Conservation (phyloP, 2,888 invertebrate species). For the Acrobasis suavella region DNA sequence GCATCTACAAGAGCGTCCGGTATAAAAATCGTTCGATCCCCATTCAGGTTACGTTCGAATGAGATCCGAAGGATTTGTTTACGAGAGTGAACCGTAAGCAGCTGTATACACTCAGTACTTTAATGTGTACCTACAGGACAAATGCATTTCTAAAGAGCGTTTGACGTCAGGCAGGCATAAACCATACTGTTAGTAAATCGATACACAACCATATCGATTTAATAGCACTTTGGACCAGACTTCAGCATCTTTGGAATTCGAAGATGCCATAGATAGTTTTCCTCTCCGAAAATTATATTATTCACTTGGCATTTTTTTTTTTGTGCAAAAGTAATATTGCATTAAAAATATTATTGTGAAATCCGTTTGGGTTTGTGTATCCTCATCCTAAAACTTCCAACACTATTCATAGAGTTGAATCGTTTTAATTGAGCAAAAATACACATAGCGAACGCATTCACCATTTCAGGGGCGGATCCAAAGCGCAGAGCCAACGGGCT, state of each 20-base stretch:
- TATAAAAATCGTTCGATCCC: conserved; percentile 53
- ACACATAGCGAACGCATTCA: conserved; percentile 37
- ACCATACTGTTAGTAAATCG: too few relatives aligned
- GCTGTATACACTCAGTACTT: conserved; percentile 20
- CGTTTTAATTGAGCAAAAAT: conserved; percentile 53
- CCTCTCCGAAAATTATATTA: too few relatives aligned
- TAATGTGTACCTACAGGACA: background rate
- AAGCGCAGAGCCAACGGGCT: background rate
- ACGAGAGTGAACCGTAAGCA: conserved; percentile 29
- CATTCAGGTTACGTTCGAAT: conserved; percentile 51
- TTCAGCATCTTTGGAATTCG: too few relatives aligned
- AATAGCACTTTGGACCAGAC: too few relatives aligned
- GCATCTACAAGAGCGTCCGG: conserved; percentile 31
- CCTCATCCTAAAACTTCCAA: conserved; percentile 32
- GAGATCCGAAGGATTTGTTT: conserved; percentile 35
- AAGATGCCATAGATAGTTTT: too few relatives aligned
- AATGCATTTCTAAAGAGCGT: too few relatives aligned
- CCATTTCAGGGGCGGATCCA: background rate
- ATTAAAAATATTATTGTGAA: too few relatives aligned
- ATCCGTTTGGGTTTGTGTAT: conserved; percentile 22
- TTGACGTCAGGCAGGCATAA: too few relatives aligned
- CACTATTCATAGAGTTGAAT: conserved; percentile 45
- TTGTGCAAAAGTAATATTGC: too few relatives aligned
- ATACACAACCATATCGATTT: too few relatives aligned
- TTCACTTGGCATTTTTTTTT: too few relatives aligned